These are phyloP conservation scores for Nothobranchius furzeri DNA, from an alignment of 2,113 vertebrate species.

Conservation along the genomic window DNA sequence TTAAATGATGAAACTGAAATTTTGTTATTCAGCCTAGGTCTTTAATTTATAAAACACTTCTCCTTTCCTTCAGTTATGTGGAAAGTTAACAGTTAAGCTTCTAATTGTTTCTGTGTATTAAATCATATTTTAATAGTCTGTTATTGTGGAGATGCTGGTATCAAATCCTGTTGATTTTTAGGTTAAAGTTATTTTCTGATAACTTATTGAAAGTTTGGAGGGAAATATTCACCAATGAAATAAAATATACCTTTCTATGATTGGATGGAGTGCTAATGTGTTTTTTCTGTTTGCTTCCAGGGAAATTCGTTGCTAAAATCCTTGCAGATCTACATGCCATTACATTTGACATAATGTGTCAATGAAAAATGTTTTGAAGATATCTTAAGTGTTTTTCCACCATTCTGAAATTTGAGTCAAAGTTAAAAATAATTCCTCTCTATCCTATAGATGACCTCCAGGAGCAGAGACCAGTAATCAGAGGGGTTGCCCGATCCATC, in stretches of 20 bases:
- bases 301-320: no score
- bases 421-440: no score
- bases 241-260: no score
- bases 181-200: neutral
- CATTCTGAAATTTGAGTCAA: no score
- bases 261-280: neutral
- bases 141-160: neutral
- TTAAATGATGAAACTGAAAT: neutral
- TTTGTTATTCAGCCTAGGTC: conserved; percentile 5
- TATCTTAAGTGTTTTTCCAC: no score
- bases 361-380: no score
- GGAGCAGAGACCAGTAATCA: no score
- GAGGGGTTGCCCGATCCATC: no score
- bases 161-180: no score
- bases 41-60: neutral
- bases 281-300: neutral
- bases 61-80: neutral
- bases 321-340: no score
- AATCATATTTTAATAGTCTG: neutral
- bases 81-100: neutral
- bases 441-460: no score
- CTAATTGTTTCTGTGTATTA: neutral
- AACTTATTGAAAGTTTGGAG: neutral
- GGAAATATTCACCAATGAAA: neutral
- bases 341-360: no score